Base-by-base conservation (phyloP, 1,140 invertebrate species). In the Pantala flavescens region DNA sequence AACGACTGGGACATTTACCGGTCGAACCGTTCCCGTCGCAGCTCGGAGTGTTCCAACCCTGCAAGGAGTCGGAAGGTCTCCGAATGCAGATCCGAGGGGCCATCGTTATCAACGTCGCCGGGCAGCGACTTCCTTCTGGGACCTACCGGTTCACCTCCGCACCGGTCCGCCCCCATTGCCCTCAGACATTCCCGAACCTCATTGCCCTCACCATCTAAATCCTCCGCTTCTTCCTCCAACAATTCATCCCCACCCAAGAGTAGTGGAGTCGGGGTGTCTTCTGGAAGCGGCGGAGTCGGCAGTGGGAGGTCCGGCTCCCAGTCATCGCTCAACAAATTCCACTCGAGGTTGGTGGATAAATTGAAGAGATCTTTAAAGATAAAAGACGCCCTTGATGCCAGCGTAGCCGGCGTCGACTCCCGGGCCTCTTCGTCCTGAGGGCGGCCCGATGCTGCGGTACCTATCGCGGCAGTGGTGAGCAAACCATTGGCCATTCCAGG, bases 1-100 rank as follows among this genome's bases (percentile, higher is more conserved):
- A 95, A 95, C 84, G 92, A 95, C 83, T 95, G 91, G 86, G 91
- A 95, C 81, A 94, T 95, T 81, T 95, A 95, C 86, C 92, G 93
- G 84, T 90, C 89, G 75, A 90, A 91, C 82, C 87, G 91, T 73
- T 88, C 87, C 75, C 85, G 91, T 74, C 86, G 90, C 36, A 87
- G 87, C 24, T 93, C 91, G 11, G 91, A 93, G 80, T 90, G 89
- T 75, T 89, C 89, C 23, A 90, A 90, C 84, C 85, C 88, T 77
- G 89, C 90, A 75, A 87, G 90, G 55, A 89, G 88, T 75, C 85
- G 91, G 76, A 92, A 93, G 84, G 88, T 92, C 77, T 93, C 91
- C 24, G 91, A 93, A 83, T 92, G 91, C 79, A 86, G 86, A 43
- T 93, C 91, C 19, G 91, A 93, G 80, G 89, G 90, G 0, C 89